A percentile compares a stretch with the other conserved stretches of the same genome.
Evolutionary conservation across 2,797 vertebrate species (phyloP).

Genomic region (Synanceia verrucosa): DNA sequence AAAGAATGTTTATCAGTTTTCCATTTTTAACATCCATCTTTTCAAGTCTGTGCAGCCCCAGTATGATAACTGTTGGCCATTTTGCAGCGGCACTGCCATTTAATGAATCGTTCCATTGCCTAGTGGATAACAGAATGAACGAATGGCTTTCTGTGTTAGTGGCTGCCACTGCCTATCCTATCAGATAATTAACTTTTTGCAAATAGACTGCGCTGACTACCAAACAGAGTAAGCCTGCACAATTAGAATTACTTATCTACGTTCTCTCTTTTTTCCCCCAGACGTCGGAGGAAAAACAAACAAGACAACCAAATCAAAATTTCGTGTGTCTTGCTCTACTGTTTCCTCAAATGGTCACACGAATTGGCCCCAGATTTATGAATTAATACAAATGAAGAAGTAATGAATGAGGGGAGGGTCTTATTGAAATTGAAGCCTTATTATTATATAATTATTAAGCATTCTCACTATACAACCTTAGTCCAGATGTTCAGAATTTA

Average conservation of each 20-base stretch:
- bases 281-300: slow-evolving; percentile 69
- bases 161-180: slow-evolving; percentile 84
- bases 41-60: slow-evolving; percentile 64
- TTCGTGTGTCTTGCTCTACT: slow-evolving; percentile 63
- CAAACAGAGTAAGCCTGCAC: slow-evolving; percentile 75
- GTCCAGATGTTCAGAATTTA: slow-evolving; percentile 62
- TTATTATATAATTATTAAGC: slow-evolving; percentile 52
- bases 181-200: slow-evolving; percentile 90
- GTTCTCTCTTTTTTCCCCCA: slow-evolving; percentile 50
- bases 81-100: slow-evolving; percentile 78
- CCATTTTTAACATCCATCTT: slow-evolving; percentile 70
- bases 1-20: slow-evolving; percentile 66
- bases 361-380: slow-evolving; percentile 40
- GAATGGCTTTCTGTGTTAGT: slow-evolving; percentile 81
- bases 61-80: slow-evolving; percentile 79
- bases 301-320: slow-evolving; percentile 75
- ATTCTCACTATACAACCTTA: slow-evolving; percentile 25
- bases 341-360: slow-evolving; percentile 50
- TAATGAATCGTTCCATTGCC: slow-evolving; percentile 82
- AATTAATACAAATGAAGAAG: slow-evolving; percentile 56
- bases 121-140: slow-evolving; percentile 85
- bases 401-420: slow-evolving; percentile 57
- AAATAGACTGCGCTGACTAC: slow-evolving; percentile 81
- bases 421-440: slow-evolving; percentile 49
- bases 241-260: slow-evolving; percentile 82